phyloP scores from a whole-genome alignment of 2,797 vertebrate genomes.

The Pseudochirops corinnae region DNA sequence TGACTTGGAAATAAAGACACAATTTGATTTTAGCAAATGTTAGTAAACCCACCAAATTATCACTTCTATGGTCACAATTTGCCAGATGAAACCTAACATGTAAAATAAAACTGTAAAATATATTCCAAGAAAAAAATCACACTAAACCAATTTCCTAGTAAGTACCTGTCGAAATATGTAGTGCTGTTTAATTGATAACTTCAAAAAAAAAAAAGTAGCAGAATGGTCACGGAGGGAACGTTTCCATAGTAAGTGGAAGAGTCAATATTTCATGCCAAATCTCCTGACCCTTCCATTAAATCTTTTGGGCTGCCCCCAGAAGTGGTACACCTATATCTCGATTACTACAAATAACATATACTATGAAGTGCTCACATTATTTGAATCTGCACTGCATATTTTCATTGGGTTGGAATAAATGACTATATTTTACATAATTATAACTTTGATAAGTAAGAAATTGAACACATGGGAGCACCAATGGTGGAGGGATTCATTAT shows the following conservation, averaged over 20 bases:
- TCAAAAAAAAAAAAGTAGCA: neutral
- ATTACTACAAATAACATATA: neutral
- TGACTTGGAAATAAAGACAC: neutral
- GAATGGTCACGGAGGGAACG: neutral
- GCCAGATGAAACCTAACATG: neutral
- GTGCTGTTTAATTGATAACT: neutral
- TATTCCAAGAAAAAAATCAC: neutral
- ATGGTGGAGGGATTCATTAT: neutral
- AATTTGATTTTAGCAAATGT: neutral
- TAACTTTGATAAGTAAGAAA: neutral
- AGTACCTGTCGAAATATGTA: neutral
- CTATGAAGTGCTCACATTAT: neutral
- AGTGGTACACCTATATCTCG: no score
- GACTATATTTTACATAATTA: neutral
- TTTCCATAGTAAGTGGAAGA: neutral
- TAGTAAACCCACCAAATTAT: neutral
- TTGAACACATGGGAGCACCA: neutral
- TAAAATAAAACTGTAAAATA: neutral
- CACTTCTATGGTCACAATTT: neutral
- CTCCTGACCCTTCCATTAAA: neutral
- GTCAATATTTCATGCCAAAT: neutral
- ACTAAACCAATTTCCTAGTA: neutral
- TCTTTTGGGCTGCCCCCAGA: neutral
- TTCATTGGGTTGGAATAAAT: neutral
- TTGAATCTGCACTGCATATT: neutral